These are phyloP conservation scores for Axis porcinus DNA, from an alignment of 2,113 vertebrate genomes.

Conservation along the genomic window DNA sequence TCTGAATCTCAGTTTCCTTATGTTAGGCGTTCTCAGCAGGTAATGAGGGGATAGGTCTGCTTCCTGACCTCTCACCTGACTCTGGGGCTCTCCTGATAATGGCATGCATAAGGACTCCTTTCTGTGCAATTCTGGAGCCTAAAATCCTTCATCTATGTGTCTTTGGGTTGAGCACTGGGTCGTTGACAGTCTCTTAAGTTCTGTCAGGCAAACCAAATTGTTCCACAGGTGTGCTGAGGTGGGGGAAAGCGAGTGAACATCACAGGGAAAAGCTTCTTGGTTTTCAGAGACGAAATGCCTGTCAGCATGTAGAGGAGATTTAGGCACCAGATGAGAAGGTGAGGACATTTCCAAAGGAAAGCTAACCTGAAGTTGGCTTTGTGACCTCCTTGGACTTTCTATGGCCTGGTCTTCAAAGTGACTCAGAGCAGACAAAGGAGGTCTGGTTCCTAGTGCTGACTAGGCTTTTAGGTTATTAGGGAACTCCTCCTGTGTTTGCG, in stretches of 20 bases:
- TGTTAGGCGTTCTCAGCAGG: neutral
- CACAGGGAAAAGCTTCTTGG: neutral
- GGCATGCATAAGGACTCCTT: neutral
- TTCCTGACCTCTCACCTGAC: neutral
- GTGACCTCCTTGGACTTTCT: neutral
- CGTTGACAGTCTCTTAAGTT: neutral
- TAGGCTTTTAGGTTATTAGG: neutral
- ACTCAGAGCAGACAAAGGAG: neutral
- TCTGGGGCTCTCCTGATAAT: neutral
- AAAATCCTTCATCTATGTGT: neutral
- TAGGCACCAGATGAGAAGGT: neutral
- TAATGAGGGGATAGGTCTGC: neutral
- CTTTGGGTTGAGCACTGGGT: neutral
- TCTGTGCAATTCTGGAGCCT: accelerated
- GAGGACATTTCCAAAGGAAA: neutral
- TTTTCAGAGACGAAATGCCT: neutral
- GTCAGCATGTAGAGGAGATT: neutral
- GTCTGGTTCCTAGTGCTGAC: neutral
- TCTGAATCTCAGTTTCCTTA: neutral
- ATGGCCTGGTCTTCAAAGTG: too few species aligned
- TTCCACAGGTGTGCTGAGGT: neutral
- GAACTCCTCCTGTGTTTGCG: neutral
- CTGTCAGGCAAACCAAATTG: too few species aligned
- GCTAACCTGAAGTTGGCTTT: neutral
- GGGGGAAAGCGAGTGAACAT: neutral